A percentile compares a stretch with the other conserved stretches of the same genome.
Evolutionary conservation across 2,113 vertebrate species (phyloP).

Genomic region (Ardeotis arabs): DNA sequence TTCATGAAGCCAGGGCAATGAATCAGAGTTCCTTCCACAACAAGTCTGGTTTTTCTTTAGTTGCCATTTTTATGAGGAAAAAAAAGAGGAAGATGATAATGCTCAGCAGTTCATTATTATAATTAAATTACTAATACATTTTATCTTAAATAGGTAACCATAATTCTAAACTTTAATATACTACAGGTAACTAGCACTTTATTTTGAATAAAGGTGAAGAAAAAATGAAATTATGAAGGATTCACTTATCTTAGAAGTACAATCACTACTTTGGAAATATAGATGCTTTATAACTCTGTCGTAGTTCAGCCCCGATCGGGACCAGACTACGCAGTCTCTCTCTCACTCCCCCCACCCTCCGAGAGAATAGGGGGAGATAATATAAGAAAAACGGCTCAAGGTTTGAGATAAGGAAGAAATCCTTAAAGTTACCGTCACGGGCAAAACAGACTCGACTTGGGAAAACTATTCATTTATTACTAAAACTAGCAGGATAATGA

Average conservation of each 20-base stretch:
- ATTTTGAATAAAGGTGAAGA: not conserved
- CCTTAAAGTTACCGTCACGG: no score
- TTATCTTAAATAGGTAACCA: not conserved
- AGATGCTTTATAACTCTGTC: not conserved
- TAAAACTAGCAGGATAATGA: no score
- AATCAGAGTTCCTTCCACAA: not conserved
- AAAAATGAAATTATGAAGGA: not conserved
- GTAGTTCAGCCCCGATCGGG: no score
- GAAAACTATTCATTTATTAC: no score
- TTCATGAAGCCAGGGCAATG: not conserved
- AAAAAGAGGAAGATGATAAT: not conserved
- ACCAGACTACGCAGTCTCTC: no score
- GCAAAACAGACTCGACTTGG: no score
- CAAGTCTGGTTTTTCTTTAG: not conserved
- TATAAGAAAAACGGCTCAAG: no score
- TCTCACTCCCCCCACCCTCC: no score
- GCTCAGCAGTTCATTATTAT: not conserved
- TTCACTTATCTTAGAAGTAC: not conserved
- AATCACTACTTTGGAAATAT: not conserved
- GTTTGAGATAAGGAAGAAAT: no score
- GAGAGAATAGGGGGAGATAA: no score
- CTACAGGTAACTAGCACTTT: not conserved
- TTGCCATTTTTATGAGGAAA: not conserved
- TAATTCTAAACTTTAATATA: not conserved
- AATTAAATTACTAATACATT: not conserved